These are phyloP conservation scores for Thecocarcelia acutangulata DNA, from an alignment of 2,888 invertebrate genomes.

Conservation along the genomic window DNA sequence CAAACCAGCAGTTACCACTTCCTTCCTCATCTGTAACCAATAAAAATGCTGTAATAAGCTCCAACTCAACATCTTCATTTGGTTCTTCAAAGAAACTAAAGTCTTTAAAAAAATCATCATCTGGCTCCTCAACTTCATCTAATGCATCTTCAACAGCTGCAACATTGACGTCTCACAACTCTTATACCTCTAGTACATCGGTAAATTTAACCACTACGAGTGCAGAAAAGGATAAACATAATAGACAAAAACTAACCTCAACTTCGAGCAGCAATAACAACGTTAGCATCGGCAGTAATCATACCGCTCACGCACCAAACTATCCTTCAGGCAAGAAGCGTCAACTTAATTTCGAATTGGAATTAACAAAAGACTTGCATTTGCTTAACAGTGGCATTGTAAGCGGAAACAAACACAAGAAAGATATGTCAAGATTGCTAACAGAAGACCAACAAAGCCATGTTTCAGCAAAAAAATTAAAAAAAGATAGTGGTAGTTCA, in stretches of 20 bases:
- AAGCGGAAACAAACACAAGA: constrained; percentile 63
- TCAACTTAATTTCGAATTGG: constrained; percentile 82
- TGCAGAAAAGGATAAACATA: constrained; percentile 70
- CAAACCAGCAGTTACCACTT: constrained; percentile 19
- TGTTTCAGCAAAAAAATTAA: constrained; percentile 72
- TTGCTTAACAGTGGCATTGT: constrained; percentile 72
- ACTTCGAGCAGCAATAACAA: constrained; percentile 29
- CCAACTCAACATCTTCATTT: constrained; percentile 55
- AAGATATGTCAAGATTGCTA: constrained; percentile 21
- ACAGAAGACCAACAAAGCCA: constrained; percentile 50
- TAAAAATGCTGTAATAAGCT: constrained; percentile 37
- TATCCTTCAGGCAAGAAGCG: constrained; percentile 75
- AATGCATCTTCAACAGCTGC: constrained; percentile 44
- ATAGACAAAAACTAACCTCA: constrained; percentile 65
- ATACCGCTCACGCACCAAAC: constrained; percentile 9
- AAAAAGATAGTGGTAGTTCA: constrained; percentile 64
- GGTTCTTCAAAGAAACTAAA: constrained; percentile 63
- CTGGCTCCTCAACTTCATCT: constrained; percentile 51
- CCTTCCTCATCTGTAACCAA: constrained; percentile 28
- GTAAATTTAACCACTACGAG: background rate
- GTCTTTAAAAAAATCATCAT: constrained; percentile 66
- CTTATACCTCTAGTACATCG: constrained; percentile 22
- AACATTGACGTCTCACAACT: constrained; percentile 24
- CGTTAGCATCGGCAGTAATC: background rate
- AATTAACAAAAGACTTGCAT: constrained; percentile 71